phyloP scores from a whole-genome alignment of 2,113 vertebrate genomes.

The Ageneiosus marmoratus region DNA sequence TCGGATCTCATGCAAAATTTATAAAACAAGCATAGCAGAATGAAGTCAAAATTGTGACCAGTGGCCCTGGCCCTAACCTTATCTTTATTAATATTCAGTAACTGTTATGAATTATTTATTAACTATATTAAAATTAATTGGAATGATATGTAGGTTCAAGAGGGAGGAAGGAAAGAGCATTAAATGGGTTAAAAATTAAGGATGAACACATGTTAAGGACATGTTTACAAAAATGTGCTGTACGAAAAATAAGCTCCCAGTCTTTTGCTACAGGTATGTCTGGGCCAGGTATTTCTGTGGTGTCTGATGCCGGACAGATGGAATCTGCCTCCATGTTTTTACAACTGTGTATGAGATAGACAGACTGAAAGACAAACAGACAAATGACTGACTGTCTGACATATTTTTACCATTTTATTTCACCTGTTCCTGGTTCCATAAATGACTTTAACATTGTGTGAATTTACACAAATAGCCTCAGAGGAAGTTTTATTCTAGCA shows the following conservation, averaged over 20 bases:
- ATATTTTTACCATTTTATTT: not conserved
- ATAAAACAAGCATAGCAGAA: not conserved
- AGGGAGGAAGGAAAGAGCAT: not conserved
- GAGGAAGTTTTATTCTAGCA: not conserved
- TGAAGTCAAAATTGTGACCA: conserved; percentile 3
- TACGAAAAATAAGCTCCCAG: not conserved
- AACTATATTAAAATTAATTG: not conserved
- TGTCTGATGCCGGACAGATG: not conserved
- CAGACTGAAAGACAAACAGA: not conserved
- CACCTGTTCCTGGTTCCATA: not conserved
- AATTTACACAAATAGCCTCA: not conserved
- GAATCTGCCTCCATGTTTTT: not conserved
- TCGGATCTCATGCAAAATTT: not conserved
- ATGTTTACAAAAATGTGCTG: conserved; percentile 5
- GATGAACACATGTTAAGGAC: not conserved
- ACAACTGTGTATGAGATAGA: not conserved
- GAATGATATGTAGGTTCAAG: not conserved
- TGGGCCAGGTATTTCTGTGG: conserved; percentile 8
- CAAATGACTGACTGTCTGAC: not conserved
- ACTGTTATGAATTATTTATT: conserved; percentile 8
- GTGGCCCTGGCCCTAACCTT: not conserved
- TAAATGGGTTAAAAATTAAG: not conserved
- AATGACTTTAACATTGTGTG: not conserved
- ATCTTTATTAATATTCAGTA: conserved; percentile 1
- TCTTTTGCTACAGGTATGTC: conserved; percentile 25